Conservation (phyloP, 2,888 invertebrate species). For the Erynnis tages region DNA sequence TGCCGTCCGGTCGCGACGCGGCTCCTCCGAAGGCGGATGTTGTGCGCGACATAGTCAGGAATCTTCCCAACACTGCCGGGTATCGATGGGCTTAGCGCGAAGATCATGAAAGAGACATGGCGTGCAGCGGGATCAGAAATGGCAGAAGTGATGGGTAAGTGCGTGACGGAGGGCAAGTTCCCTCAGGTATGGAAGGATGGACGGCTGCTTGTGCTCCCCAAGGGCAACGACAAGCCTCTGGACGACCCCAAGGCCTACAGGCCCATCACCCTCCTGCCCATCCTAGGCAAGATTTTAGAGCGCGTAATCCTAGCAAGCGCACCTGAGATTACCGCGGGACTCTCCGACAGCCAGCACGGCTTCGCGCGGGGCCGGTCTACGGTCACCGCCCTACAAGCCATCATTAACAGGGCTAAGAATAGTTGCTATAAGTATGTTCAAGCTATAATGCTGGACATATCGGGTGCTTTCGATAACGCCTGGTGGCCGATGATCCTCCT, state of each 20-base stretch:
- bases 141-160: constrained; percentile 19
- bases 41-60: constrained; percentile 30
- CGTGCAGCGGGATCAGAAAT: too few relatives aligned
- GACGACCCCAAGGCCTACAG: too few relatives aligned
- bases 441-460: constrained; percentile 39
- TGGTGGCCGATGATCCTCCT: too few relatives aligned
- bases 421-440: constrained; percentile 31
- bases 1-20: constrained; percentile 34
- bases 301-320: constrained; percentile 34
- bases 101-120: too few relatives aligned
- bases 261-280: constrained; percentile 41
- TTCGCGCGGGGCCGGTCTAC: too few relatives aligned
- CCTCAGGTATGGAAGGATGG: constrained; percentile 38
- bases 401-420: too few relatives aligned
- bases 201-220: too few relatives aligned
- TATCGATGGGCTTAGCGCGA: constrained; percentile 37
- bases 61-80: constrained; percentile 41
- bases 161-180: constrained; percentile 36
- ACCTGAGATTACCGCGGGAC: constrained; percentile 14
- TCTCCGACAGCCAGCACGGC: too few relatives aligned
- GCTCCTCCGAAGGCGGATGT: constrained; percentile 12
- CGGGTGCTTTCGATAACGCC: too few relatives aligned
- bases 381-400: too few relatives aligned
- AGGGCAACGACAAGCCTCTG: too few relatives aligned
- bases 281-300: too few relatives aligned